Percentiles rank a stretch among this genome's conserved stretches.
Conservation (phyloP, 2,113 vertebrate genomes). For the Brachionichthys hirsutus region DNA sequence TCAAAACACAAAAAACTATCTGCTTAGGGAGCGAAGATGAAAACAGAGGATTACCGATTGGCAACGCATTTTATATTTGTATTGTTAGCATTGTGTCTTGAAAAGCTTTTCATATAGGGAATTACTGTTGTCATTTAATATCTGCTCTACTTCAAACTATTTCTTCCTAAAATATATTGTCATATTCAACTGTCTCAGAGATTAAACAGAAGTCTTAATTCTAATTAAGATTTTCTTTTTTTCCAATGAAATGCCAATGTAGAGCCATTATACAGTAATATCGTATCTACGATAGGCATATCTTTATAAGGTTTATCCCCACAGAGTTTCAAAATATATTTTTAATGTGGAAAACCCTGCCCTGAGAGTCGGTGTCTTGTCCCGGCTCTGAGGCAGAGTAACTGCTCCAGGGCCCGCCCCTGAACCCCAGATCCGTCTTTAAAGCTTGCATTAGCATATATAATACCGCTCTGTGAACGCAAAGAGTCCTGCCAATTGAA, state of each 20-base stretch:
- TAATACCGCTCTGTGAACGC: constrained; percentile 68
- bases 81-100: too few species aligned
- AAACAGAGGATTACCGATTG: too few species aligned
- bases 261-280: neutral
- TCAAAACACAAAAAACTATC: too few species aligned
- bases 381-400: constrained; percentile 47
- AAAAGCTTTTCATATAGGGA: too few species aligned
- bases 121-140: too few species aligned
- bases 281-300: neutral
- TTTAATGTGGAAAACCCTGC: constrained; percentile 48
- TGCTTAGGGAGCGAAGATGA: too few species aligned
- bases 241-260: neutral
- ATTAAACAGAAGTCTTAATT: neutral
- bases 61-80: too few species aligned
- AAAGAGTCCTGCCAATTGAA: constrained; percentile 66
- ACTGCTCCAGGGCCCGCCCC: constrained; percentile 49
- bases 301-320: constrained; percentile 10
- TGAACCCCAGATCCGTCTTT: constrained; percentile 59
- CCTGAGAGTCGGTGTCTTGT: constrained; percentile 41
- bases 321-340: constrained; percentile 33
- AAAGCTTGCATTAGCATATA: constrained; percentile 74
- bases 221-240: neutral
- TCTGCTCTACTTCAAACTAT: too few species aligned
- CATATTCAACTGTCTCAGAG: neutral
- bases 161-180: too few species aligned